These are phyloP conservation scores for Isaurus tuberculatus DNA, from an alignment of 92 coral and sea anemone genomes.

Conservation along the genomic window DNA sequence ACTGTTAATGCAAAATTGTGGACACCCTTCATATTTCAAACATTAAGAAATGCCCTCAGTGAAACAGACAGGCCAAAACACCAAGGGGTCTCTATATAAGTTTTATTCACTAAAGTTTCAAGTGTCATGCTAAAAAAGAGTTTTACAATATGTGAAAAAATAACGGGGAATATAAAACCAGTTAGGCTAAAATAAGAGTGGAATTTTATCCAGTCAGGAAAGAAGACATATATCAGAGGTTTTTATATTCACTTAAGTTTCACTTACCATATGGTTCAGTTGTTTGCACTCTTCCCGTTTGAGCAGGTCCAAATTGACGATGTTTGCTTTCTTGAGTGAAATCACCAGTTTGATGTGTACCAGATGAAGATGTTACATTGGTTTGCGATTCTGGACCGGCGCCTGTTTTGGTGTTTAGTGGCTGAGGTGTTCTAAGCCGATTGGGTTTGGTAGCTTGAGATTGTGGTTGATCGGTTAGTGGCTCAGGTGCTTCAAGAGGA, in stretches of 20 bases:
- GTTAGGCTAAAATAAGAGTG: too few relatives aligned
- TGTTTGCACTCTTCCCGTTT: neutral
- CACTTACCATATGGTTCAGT: constrained; percentile 46
- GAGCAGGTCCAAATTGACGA: constrained; percentile 10
- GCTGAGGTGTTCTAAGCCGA: neutral
- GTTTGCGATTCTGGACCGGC: neutral
- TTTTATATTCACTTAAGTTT: neutral
- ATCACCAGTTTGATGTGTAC: neutral
- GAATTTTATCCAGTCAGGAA: neutral
- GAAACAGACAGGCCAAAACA: too few relatives aligned
- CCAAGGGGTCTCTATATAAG: too few relatives aligned
- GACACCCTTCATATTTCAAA: too few relatives aligned
- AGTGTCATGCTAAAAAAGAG: too few relatives aligned
- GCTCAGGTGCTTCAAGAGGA: neutral
- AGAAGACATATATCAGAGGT: neutral
- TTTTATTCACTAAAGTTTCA: too few relatives aligned
- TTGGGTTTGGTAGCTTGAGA: constrained; percentile 10
- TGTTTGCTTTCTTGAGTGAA: neutral
- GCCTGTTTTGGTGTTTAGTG: neutral
- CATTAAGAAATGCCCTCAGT: too few relatives aligned
- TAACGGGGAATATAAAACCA: too few relatives aligned
- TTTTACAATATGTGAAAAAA: too few relatives aligned
- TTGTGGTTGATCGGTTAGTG: neutral
- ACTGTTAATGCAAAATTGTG: neutral
- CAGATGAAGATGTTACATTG: neutral